phyloP scores from a whole-genome alignment of 1,140 invertebrate genomes.

The Acromyrmex echinatior region DNA sequence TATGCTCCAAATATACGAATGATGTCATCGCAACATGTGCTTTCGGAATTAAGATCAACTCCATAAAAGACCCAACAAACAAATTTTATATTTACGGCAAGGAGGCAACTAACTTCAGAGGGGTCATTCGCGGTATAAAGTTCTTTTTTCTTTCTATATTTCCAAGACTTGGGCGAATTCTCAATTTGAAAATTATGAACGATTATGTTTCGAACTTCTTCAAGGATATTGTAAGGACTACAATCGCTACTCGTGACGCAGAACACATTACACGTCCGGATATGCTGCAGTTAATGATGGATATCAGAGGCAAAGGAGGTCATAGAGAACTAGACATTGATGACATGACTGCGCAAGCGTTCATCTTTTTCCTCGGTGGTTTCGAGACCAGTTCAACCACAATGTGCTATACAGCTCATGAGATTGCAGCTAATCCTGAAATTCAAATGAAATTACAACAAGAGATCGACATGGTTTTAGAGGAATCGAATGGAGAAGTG shows the following conservation, averaged over 20 bases:
- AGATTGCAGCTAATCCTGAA: slow-evolving; percentile 87
- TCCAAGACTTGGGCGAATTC: not conserved
- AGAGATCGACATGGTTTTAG: slow-evolving; percentile 86
- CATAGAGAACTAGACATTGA: slow-evolving; percentile 74
- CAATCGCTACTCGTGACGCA: slow-evolving; percentile 63
- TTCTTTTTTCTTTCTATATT: not conserved
- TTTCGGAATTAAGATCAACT: slow-evolving; percentile 86
- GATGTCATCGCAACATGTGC: slow-evolving; percentile 86
- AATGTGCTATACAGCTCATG: slow-evolving; percentile 81
- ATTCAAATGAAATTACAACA: slow-evolving; percentile 87
- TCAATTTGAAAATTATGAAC: slow-evolving; percentile 42
- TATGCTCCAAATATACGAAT: slow-evolving; percentile 82
- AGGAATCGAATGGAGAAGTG: slow-evolving; percentile 81
- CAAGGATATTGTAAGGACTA: slow-evolving; percentile 52
- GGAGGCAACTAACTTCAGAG: slow-evolving; percentile 54
- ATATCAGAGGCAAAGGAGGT: slow-evolving; percentile 10
- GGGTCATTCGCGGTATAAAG: not conserved
- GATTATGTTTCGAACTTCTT: slow-evolving; percentile 66
- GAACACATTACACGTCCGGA: slow-evolving; percentile 41
- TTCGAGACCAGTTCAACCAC: slow-evolving; percentile 85
- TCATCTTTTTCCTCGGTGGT: slow-evolving; percentile 86
- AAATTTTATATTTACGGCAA: slow-evolving; percentile 74
- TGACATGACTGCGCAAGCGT: slow-evolving; percentile 85
- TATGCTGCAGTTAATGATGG: slow-evolving; percentile 63
- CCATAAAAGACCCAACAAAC: slow-evolving; percentile 80